Conservation (phyloP, 2,113 vertebrate species). For the Cyanistes caeruleus region DNA sequence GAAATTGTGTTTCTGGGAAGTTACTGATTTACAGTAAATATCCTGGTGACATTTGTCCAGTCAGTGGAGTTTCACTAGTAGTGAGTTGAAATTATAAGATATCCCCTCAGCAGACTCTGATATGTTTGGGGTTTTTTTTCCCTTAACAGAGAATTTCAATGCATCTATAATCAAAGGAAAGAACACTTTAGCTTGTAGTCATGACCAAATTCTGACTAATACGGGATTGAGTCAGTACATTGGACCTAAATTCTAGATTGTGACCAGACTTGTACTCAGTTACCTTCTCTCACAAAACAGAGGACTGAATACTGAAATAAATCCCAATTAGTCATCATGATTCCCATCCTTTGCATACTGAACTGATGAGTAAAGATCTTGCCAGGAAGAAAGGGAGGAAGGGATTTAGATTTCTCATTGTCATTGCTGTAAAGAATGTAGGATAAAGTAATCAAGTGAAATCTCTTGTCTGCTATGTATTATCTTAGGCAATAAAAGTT, state of each 20-base stretch:
- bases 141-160: not conserved
- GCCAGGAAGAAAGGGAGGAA: not conserved
- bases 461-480: not conserved
- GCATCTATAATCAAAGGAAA: not conserved
- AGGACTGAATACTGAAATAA: not conserved
- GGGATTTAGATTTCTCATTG: not conserved
- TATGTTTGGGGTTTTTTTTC: fast-evolving
- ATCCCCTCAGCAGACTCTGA: not conserved
- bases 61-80: not conserved
- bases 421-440: not conserved
- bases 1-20: not conserved
- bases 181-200: not conserved
- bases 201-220: not conserved
- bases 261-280: not conserved
- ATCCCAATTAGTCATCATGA: not conserved
- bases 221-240: not conserved
- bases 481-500: not conserved
- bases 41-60: not conserved
- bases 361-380: not conserved
- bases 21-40: not conserved
- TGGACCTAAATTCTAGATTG: not conserved
- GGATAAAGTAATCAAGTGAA: not conserved
- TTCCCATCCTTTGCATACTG: not conserved
- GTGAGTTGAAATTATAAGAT: not conserved
- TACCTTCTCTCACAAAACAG: not conserved